Evolutionary conservation across 2,113 vertebrate genomes (phyloP), one percentile per base, ranked within the genome.

Genomic region (Glaucidium brasilianum): DNA sequence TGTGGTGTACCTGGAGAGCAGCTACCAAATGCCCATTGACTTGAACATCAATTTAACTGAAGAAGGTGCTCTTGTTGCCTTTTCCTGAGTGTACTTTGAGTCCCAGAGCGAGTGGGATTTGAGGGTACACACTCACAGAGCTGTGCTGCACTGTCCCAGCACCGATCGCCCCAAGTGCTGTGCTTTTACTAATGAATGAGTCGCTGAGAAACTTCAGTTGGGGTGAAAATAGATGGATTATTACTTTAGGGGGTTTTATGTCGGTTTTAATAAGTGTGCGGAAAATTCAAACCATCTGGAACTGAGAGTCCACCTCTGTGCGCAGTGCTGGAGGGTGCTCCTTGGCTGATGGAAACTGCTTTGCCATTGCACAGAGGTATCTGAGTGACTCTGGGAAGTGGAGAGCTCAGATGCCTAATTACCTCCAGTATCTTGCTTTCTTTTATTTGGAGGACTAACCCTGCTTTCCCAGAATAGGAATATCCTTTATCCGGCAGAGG

Each of bases 281-380:
- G 80, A 77, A 90, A 80, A 89, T 74, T 74, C 41, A 69, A 41
- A 71, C 30, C 59, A 52, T 43, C 63, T 89, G 94, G 80, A 95
- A 39, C 12, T 49, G 43, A 47, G 71, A 66, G 55, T 50, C 56
- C 29, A 0, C 59, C 59, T 66, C 72, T 32, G 30, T 13, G 26
- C 47, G 59, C 72, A 50, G 49, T 63, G 37, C 13, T 68, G 49
- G 30, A 73, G 34, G 59, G 50, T 73, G 72, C 41, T 76, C 21
- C 50, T 86, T 1, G 3, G 12, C 50, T 69, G 27, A n/a, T n/a
- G 71, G 58, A 52, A 80, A 12, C 23, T 27, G 8, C 29, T 74
- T 60, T 53, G n/a, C 49, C 30, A 1, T 37, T 27, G 29, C 64
- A 73, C 39, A 25, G 59, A 66, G 32, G 49, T 67, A 30, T 39